phyloP scores from a whole-genome alignment of 2,888 invertebrate genomes.

The Keiferia lycopersicella region DNA sequence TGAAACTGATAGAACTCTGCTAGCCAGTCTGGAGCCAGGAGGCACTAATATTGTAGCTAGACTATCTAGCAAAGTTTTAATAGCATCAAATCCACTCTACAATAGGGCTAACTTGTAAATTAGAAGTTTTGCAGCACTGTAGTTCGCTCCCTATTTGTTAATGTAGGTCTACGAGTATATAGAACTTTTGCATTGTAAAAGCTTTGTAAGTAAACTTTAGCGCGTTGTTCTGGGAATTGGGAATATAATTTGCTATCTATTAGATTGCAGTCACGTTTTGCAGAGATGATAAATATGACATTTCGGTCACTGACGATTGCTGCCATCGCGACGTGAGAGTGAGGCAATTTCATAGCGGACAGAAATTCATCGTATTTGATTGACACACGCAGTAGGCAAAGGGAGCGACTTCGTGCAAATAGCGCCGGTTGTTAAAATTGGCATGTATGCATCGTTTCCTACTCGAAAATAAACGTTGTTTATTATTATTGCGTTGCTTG shows the following conservation, averaged over 20 bases:
- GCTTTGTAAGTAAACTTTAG: not conserved
- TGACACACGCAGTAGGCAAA: too few relatives aligned
- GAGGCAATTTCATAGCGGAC: too few relatives aligned
- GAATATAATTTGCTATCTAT: not conserved
- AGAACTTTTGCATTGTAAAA: not conserved
- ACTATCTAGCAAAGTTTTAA: constrained; percentile 67
- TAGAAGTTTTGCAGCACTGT: constrained; percentile 10
- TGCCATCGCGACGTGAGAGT: too few relatives aligned
- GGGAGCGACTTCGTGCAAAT: too few relatives aligned
- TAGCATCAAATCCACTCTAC: constrained; percentile 57
- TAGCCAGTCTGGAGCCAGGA: constrained; percentile 1
- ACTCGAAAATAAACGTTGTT: not conserved
- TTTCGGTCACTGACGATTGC: too few relatives aligned
- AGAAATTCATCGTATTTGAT: too few relatives aligned
- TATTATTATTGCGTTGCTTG: not conserved
- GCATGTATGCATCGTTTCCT: too few relatives aligned
- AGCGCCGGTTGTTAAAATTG: too few relatives aligned
- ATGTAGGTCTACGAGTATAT: not conserved
- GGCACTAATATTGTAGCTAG: constrained; percentile 48
- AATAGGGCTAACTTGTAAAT: constrained; percentile 50
- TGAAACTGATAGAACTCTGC: constrained; percentile 17
- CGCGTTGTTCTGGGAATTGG: too few relatives aligned
- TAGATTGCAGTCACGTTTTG: too few relatives aligned
- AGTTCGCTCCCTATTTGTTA: not conserved
- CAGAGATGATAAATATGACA: too few relatives aligned